A percentile compares a stretch with the other conserved stretches of the same genome.
Evolutionary conservation across 1,140 invertebrate species (phyloP).

Genomic region (Bactericera cockerelli): DNA sequence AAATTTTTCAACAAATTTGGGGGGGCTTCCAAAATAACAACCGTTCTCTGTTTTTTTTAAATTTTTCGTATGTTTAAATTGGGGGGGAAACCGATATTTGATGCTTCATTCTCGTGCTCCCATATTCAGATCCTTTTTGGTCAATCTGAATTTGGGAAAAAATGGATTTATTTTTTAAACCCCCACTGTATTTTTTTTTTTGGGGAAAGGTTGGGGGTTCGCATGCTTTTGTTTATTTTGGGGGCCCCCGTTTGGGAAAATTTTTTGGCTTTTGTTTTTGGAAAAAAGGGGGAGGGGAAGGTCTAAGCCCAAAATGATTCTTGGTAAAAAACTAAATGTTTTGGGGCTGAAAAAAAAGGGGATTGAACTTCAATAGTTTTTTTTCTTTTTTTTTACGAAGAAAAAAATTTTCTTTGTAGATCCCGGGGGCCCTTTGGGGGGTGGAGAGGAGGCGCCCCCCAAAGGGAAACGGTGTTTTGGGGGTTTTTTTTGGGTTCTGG

Average conservation of each 20-base stretch:
- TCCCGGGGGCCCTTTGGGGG: not conserved
- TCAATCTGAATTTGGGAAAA: too few species aligned
- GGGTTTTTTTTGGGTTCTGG: constrained; percentile 30
- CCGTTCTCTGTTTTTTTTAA: too few species aligned
- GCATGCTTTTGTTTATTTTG: not conserved
- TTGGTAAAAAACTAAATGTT: not conserved
- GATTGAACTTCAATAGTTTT: not conserved
- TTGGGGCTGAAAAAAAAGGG: not conserved
- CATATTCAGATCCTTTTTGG: too few species aligned
- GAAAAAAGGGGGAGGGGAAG: not conserved
- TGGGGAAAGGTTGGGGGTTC: not conserved
- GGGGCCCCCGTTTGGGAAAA: too few species aligned
- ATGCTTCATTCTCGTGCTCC: too few species aligned
- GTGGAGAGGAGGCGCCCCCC: constrained; percentile 40
- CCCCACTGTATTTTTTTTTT: too few species aligned
- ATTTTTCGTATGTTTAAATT: too few species aligned
- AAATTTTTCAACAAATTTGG: too few species aligned
- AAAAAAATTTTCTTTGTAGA: not conserved
- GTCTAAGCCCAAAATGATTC: constrained; percentile 9
- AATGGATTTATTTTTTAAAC: too few species aligned
- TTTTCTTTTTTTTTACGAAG: constrained; percentile 8
- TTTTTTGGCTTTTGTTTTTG: not conserved
- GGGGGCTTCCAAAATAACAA: too few species aligned
- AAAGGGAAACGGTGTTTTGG: constrained; percentile 29
- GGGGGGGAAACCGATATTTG: too few species aligned